Evolutionary conservation across 2,113 vertebrate species (phyloP).

Genomic region (Psilopogon haemacephalus): DNA sequence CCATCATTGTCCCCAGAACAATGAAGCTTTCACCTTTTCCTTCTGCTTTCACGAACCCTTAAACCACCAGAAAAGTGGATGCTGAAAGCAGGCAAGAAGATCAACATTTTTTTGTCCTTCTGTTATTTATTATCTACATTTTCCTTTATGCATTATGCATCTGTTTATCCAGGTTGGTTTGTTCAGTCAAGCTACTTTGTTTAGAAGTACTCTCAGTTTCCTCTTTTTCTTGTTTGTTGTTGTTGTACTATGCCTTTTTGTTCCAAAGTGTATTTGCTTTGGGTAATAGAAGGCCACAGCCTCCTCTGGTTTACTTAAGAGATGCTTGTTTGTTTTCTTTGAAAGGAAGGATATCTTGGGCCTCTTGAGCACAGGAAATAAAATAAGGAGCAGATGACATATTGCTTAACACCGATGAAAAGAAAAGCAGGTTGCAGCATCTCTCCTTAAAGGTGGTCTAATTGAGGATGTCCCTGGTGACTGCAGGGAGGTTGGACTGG

Average conservation of each 20-base stretch:
- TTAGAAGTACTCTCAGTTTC: constrained; percentile 25
- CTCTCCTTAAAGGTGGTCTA: background rate
- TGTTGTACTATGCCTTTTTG: background rate
- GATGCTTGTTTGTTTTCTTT: background rate
- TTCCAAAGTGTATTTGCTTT: constrained; percentile 6
- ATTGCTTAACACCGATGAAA: background rate
- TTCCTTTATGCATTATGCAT: background rate
- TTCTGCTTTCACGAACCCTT: background rate
- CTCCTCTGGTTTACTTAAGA: background rate
- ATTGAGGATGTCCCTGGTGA: too few species aligned
- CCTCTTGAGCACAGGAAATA: background rate
- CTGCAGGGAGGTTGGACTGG: too few species aligned
- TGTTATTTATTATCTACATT: background rate
- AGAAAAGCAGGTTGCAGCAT: background rate
- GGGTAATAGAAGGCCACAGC: background rate
- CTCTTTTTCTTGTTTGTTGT: background rate
- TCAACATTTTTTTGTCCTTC: background rate
- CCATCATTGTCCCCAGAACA: background rate
- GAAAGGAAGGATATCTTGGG: background rate
- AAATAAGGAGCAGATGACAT: background rate
- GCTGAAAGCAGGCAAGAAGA: background rate
- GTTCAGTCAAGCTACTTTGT: background rate
- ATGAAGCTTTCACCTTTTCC: background rate
- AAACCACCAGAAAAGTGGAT: background rate
- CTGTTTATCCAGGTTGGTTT: background rate